Evolutionary conservation across 2,797 vertebrate genomes (phyloP).

Genomic region (Enoplosus armatus): DNA sequence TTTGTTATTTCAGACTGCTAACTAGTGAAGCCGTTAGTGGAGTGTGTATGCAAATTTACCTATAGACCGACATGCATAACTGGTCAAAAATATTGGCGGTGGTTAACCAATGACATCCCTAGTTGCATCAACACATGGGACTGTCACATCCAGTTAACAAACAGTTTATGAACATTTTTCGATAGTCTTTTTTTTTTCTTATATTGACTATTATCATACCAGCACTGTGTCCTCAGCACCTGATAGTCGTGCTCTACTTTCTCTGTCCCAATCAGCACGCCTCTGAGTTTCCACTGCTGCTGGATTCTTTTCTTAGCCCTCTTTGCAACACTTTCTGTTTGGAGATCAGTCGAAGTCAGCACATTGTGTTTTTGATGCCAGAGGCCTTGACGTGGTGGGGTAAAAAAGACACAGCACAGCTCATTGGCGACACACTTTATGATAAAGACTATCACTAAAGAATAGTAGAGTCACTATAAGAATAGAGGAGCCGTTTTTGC

Average conservation of each 20-base stretch:
- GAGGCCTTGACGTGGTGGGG: constrained; percentile 13
- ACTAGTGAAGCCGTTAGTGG: too few species aligned
- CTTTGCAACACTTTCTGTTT: constrained; percentile 25
- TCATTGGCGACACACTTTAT: constrained; percentile 24
- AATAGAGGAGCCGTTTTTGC: constrained; percentile 15
- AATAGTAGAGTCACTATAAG: constrained; percentile 13
- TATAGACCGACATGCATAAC: too few species aligned
- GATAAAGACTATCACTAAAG: constrained; percentile 21
- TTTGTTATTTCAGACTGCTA: too few species aligned
- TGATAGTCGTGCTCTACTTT: constrained; percentile 26
- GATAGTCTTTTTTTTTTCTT: background rate
- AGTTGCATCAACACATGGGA: too few species aligned
- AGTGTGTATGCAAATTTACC: too few species aligned
- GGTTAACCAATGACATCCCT: too few species aligned
- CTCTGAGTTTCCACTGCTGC: background rate
- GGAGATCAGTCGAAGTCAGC: constrained; percentile 41
- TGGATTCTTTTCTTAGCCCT: constrained; percentile 38
- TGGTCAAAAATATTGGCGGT: too few species aligned
- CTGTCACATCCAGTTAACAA: background rate
- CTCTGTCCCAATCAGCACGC: constrained; percentile 17
- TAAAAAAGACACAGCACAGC: constrained; percentile 21
- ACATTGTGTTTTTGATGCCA: constrained; percentile 34
- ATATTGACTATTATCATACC: background rate
- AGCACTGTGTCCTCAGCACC: background rate
- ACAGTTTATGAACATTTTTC: background rate